Percentiles rank a stretch among this genome's conserved stretches.
Conservation (phyloP, 2,797 vertebrate species). For the Anisognathus igniventris region DNA sequence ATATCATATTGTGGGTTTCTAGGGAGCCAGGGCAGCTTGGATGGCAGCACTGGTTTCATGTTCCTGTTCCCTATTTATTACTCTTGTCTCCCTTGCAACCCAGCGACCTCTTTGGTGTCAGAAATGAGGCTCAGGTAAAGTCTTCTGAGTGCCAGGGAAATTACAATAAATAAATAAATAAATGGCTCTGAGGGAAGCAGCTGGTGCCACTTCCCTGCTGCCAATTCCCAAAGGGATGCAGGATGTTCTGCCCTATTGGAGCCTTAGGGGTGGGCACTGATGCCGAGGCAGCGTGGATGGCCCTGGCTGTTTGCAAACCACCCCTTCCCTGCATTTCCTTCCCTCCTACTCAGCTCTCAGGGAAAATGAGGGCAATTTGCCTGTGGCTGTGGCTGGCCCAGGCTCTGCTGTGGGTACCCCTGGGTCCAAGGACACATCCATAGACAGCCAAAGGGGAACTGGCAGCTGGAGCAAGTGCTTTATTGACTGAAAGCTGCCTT, state of each 20-base stretch:
- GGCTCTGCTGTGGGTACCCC: not conserved
- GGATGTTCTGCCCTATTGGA: not conserved
- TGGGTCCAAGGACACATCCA: not conserved
- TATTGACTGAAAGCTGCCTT: not conserved
- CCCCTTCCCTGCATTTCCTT: not conserved
- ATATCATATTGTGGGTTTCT: not conserved
- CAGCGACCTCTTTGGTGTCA: not conserved
- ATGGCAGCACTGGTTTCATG: not conserved
- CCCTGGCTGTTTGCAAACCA: not conserved
- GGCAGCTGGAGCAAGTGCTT: not conserved
- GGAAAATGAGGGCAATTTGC: not conserved
- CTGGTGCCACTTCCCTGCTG: not conserved
- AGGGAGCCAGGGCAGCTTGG: not conserved
- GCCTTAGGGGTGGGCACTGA: not conserved
- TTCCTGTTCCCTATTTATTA: not conserved
- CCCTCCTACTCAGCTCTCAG: not conserved
- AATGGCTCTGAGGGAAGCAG: not conserved
- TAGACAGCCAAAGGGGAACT: not conserved
- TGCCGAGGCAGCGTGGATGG: fast-evolving
- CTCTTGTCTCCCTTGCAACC: not conserved
- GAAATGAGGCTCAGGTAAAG: not conserved
- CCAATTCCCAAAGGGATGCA: not conserved
- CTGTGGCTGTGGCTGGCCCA: not conserved
- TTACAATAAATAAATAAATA: not conserved
- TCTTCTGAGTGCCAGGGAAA: not conserved